Evolutionary conservation across 2,113 vertebrate genomes (phyloP), one percentile per base, ranked within the genome.

Genomic region (Nicator chloris): DNA sequence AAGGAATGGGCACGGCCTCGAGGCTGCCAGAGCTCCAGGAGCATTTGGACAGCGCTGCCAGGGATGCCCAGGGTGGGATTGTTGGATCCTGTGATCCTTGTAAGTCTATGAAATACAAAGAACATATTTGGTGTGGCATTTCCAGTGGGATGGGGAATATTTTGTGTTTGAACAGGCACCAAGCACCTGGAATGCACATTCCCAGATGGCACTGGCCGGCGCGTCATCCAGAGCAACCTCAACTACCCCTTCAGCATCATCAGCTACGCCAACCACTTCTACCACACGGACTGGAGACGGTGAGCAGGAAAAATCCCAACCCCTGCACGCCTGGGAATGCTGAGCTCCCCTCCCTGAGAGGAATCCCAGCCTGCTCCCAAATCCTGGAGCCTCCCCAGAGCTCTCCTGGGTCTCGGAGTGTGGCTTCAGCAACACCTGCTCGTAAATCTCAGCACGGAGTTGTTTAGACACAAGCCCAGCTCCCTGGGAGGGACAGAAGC

Each of bases 241-340:
- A 99, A 99, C 97, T 99, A 99, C 96, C 99, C 99, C 24, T 99
- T 99, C 98, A 99, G 99, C 96, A 97, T 99, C 85, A 90, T 99
- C 35, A 98, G 98, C 89, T 98, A 99, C 5, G 97, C 98, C 88
- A 98, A 98, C 70, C 99, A 99, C 97, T 99, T 99, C 98, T 99
- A 99, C 78, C 99, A 99, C 98, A 99, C 99, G 0, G 99, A 99
- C 98, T 99, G 99, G 99, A 98, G 99, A 94, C 98, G 99, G 99
- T 99, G 90, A 96, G 98, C 44, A 13, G 45, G 21, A 6, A 7
- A 18, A 61, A 65, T 2, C 3, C 39, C 5, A 2, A 9, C 15
- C 45, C 71, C 16, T 33, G 39, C 10, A 1, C 0, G 0, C 18
- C 76, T 1, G 4, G 45, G 40, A 81, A 17, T 0, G 10, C 91